Evolutionary conservation across 2,888 invertebrate species (phyloP), one percentile per base, ranked within the genome.

Genomic region (Amblyjoppa fuscipennis): DNA sequence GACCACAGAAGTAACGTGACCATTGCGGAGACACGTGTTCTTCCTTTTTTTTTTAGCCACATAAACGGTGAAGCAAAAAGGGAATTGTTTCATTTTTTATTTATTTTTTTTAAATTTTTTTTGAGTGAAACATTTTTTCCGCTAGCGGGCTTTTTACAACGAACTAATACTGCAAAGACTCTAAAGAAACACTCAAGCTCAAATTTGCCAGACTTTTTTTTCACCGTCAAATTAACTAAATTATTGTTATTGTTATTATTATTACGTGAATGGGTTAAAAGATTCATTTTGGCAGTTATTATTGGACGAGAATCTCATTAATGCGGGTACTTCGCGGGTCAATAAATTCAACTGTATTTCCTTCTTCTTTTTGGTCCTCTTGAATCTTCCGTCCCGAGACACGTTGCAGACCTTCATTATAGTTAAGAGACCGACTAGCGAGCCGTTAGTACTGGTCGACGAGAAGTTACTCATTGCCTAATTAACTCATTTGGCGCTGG

Each of bases 11-110:
- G n/a, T 70, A 59, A 59, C 59, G 75, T 61, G 75, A 69, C 61
- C 81, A 76, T 69, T 49, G 69, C 45, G 20, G 51, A 59, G 59
- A 75, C 69, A 75, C 61, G 61, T 70, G 69, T 75, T 70, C n/a
- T n/a, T 34, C 7, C 25, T 38, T 25, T 81, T 38, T 34, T 25
- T 9, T 9, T 9, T 11, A 25, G 25, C 25, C 9, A 56, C 25
- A 11, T 25, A 11, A 56, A 20, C 56, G 25, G 56, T 25, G 3
- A 25, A 41, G 11, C 11, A 9, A 41, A 41, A 9, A 3, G 0
- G 2, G 2, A 3, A 16, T 16, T 3, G 16, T 16, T 49, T 49
- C 45, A 16, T 49, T 34, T 7, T 6, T 34, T 34, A 7, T 59
- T 28, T 28, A 3, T 13, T 20, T 20, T 0, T 20, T 20, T 20